Evolutionary conservation across 2,888 invertebrate genomes (phyloP).

Genomic region (Operophtera brumata): DNA sequence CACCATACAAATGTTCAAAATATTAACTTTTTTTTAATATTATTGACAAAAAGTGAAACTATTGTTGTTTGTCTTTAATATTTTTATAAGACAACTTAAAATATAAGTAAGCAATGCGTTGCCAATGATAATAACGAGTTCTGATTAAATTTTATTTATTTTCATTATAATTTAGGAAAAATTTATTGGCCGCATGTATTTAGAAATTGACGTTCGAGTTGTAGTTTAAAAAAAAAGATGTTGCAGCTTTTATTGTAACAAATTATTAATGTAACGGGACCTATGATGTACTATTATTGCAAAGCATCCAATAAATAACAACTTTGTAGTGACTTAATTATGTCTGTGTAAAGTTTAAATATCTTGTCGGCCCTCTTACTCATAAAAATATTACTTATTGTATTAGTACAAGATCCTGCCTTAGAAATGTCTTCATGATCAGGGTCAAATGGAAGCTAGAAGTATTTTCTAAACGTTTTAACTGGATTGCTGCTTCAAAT

Average conservation of each 20-base stretch:
- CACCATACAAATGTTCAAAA: slow-evolving; percentile 33
- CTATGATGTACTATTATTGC: slow-evolving; percentile 8
- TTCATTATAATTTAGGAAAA: slow-evolving; percentile 26
- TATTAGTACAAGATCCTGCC: not conserved
- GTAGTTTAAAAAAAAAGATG: slow-evolving; percentile 21
- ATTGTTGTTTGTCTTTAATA: slow-evolving; percentile 31
- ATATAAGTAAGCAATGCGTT: slow-evolving; percentile 12
- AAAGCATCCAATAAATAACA: slow-evolving; percentile 13
- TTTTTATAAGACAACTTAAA: slow-evolving; percentile 24
- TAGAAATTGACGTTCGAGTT: slow-evolving; percentile 18
- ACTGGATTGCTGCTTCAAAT: too few relatives aligned
- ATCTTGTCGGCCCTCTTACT: slow-evolving; percentile 21
- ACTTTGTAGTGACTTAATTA: slow-evolving; percentile 8
- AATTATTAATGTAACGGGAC: slow-evolving; percentile 15
- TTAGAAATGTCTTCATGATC: too few relatives aligned
- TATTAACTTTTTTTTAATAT: slow-evolving; percentile 26
- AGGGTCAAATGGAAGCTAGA: too few relatives aligned
- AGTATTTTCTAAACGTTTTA: too few relatives aligned
- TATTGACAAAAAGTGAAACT: slow-evolving; percentile 22
- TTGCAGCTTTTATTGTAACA: slow-evolving; percentile 25
- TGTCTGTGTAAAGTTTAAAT: slow-evolving; percentile 2
- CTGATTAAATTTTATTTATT: slow-evolving; percentile 19
- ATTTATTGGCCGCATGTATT: slow-evolving; percentile 17
- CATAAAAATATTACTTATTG: slow-evolving; percentile 24
- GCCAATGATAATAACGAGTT: slow-evolving; percentile 13